Percentiles rank a stretch among this genome's conserved stretches.
These are phyloP conservation scores for Scomber colias DNA, from an alignment of 2,113 vertebrate genomes.

Conservation along the genomic window DNA sequence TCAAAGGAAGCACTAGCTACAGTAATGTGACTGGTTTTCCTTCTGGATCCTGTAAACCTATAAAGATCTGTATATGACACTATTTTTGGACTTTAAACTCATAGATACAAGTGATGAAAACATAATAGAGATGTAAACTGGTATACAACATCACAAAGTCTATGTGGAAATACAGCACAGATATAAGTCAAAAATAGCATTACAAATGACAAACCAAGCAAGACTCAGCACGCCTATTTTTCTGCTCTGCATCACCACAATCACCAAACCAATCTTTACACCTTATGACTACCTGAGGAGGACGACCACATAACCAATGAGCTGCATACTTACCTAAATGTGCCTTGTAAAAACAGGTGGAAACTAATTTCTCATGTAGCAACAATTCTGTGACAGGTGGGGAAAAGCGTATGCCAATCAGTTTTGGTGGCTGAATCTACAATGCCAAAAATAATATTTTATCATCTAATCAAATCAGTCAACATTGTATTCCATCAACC, in stretches of 20 bases:
- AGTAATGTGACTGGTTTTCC: conserved; percentile 18
- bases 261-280: conserved; percentile 40
- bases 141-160: neutral
- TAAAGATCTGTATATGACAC: conserved; percentile 7
- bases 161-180: neutral
- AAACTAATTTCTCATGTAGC: neutral
- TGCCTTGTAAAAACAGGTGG: neutral
- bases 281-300: conserved; percentile 5
- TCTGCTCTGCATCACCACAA: conserved; percentile 37
- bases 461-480: conserved; percentile 55
- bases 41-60: conserved; percentile 21
- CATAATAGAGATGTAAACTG: conserved; percentile 14
- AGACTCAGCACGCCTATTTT: conserved; percentile 21
- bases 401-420: neutral
- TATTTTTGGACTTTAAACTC: conserved; percentile 60
- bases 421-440: conserved; percentile 11
- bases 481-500: conserved; percentile 35
- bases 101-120: conserved; percentile 33
- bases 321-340: neutral
- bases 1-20: conserved; percentile 28
- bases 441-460: conserved; percentile 16
- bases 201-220: neutral
- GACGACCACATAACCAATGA: conserved; percentile 5
- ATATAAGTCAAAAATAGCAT: conserved; percentile 5
- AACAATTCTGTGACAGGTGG: neutral